phyloP scores from a whole-genome alignment of 2,888 invertebrate genomes.

The Chironomus tentans region DNA sequence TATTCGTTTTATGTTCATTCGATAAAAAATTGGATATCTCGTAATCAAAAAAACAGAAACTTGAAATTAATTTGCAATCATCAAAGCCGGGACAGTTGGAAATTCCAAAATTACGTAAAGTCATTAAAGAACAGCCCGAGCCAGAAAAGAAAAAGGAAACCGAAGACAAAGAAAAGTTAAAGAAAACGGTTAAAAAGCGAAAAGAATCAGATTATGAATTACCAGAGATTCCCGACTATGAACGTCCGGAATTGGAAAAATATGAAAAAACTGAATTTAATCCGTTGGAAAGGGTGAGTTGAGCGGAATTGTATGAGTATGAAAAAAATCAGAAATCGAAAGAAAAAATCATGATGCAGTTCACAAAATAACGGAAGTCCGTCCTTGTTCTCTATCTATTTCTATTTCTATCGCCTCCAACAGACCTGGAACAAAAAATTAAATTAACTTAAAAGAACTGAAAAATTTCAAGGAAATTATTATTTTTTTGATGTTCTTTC shows the following conservation, averaged over 20 bases:
- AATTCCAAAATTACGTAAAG: slow-evolving; percentile 40
- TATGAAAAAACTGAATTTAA: slow-evolving; percentile 52
- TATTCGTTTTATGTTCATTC: no score
- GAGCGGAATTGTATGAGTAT: neutral
- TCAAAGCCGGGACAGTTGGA: slow-evolving; percentile 22
- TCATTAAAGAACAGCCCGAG: slow-evolving; percentile 30
- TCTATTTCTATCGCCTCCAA: no score
- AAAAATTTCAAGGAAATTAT: no score
- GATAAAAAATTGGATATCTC: neutral
- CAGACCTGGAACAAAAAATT: no score
- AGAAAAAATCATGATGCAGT: no score
- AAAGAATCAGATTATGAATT: slow-evolving; percentile 45
- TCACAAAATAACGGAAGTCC: no score
- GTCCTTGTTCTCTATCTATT: no score
- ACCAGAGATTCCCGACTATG: slow-evolving; percentile 62
- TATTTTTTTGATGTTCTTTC: no score
- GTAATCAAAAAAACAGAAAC: slow-evolving; percentile 22
- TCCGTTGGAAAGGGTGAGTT: slow-evolving; percentile 43
- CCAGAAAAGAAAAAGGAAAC: slow-evolving; percentile 30
- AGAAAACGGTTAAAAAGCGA: slow-evolving; percentile 41
- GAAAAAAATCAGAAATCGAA: no score
- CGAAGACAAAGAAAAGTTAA: slow-evolving; percentile 31
- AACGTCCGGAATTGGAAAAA: slow-evolving; percentile 61
- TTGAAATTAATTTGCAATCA: slow-evolving; percentile 13
- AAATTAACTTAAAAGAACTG: no score